phyloP scores from a whole-genome alignment of 2,888 invertebrate species.

The Antheraea yamamai region DNA sequence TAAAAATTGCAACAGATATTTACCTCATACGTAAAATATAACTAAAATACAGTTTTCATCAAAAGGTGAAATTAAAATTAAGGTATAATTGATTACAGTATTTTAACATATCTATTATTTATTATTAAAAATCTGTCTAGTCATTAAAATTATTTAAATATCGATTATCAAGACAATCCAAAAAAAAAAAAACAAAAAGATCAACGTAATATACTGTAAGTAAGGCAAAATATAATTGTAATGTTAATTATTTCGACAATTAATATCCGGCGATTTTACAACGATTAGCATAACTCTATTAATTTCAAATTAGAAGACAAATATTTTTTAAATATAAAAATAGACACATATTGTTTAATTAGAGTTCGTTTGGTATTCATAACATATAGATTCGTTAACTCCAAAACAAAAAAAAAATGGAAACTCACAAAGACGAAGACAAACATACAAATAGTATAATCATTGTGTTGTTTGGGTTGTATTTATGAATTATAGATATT shows the following conservation, averaged over 20 bases:
- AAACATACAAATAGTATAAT: no score
- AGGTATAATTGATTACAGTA: neutral
- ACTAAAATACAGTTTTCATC: no score
- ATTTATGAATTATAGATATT: no score
- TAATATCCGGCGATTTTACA: neutral
- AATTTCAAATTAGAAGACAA: neutral
- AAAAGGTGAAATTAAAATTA: neutral
- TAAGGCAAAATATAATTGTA: neutral
- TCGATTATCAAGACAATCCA: neutral
- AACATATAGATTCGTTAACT: no score
- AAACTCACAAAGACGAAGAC: no score
- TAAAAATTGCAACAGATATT: no score
- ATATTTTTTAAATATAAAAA: no score
- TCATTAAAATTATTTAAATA: neutral
- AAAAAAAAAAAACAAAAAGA: neutral
- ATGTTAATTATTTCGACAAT: conserved; percentile 1
- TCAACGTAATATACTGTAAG: neutral
- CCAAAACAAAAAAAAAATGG: no score
- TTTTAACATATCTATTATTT: neutral
- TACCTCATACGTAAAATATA: neutral
- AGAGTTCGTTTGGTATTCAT: no score
- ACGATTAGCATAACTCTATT: neutral
- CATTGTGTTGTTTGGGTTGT: no score
- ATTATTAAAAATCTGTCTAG: neutral
- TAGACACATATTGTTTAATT: no score